Percentiles rank a stretch among this genome's conserved stretches.
Conservation (phyloP, 1,140 invertebrate species). For the Conus betulinus region DNA sequence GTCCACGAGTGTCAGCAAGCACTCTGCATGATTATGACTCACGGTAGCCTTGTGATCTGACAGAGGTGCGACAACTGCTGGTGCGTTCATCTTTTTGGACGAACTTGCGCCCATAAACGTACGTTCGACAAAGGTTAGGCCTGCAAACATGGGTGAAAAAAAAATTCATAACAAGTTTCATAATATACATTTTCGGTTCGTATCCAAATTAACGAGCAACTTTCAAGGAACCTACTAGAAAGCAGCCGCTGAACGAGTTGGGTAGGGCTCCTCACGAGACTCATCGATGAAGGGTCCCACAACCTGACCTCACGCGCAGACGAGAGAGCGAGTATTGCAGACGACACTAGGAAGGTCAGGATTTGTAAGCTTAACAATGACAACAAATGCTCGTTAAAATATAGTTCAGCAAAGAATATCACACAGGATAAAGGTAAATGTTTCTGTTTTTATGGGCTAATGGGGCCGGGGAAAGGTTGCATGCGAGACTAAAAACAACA, state of each 20-base stretch:
- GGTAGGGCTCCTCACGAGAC: background rate
- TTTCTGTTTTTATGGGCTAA: no score
- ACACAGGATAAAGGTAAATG: no score
- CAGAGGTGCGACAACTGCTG: background rate
- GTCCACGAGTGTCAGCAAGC: no score
- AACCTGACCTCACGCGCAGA: background rate
- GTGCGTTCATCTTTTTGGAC: background rate
- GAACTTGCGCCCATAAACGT: slow-evolving; percentile 9
- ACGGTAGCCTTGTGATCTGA: background rate
- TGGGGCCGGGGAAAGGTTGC: no score
- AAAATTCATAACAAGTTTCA: background rate
- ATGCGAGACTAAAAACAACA: no score
- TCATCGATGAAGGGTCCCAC: background rate
- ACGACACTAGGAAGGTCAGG: no score
- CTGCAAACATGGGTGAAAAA: background rate
- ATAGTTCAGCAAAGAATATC: no score
- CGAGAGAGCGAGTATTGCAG: background rate
- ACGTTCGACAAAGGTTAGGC: background rate
- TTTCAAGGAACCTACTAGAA: background rate
- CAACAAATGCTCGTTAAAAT: no score
- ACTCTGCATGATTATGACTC: background rate
- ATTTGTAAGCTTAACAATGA: no score
- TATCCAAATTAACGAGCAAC: no score
- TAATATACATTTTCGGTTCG: no score
- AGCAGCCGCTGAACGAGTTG: background rate